Conservation (phyloP, 2,888 invertebrate species). For the Eupithecia pulchellata region DNA sequence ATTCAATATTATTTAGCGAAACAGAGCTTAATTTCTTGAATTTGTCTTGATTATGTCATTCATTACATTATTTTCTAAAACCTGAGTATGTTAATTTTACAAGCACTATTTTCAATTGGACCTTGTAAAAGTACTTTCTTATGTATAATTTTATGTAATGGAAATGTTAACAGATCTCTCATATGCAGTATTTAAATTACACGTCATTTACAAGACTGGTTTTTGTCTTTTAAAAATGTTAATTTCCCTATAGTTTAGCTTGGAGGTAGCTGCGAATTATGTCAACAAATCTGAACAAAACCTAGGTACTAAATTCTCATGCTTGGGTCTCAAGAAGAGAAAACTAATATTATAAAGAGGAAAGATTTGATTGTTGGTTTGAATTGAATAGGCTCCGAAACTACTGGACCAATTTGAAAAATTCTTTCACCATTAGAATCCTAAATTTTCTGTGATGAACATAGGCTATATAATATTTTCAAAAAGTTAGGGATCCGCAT, state of each 20-base stretch:
- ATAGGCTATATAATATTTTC: too few species aligned
- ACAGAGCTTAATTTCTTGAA: neutral
- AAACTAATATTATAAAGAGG: too few species aligned
- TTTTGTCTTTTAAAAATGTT: constrained; percentile 79
- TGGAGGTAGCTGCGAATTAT: too few species aligned
- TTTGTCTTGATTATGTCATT: neutral
- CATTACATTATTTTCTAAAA: neutral
- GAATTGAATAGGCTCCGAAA: too few species aligned
- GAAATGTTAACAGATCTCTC: constrained; percentile 80
- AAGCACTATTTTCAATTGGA: constrained; percentile 7
- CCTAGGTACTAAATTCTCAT: too few species aligned
- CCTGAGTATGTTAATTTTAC: neutral
- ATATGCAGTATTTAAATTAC: constrained; percentile 84
- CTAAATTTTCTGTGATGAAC: too few species aligned
- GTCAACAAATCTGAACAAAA: neutral
- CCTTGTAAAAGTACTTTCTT: constrained; percentile 8
- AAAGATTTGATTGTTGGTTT: too few species aligned
- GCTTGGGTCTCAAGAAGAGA: too few species aligned
- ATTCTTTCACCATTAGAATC: too few species aligned
- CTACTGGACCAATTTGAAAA: too few species aligned
- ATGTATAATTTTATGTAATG: constrained; percentile 52
- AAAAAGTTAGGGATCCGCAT: too few species aligned
- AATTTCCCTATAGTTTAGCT: neutral
- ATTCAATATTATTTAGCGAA: constrained; percentile 19
- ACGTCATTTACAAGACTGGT: constrained; percentile 83